Base-by-base conservation (phyloP, 2,113 vertebrate genomes). In the Circaetus gallicus region DNA sequence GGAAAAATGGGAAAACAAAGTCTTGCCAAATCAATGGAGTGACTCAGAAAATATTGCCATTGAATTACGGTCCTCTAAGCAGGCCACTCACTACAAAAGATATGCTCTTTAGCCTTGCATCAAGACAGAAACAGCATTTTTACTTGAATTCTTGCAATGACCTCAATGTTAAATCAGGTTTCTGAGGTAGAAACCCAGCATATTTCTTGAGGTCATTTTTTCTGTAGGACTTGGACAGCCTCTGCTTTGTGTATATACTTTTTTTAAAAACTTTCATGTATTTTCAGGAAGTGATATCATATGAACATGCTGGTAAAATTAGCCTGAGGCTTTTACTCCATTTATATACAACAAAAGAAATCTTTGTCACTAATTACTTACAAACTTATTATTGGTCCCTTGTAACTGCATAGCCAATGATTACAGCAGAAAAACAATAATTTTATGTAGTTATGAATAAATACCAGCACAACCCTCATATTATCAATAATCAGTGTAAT, bases 281-380 rank as follows among this genome's bases (percentile, higher is more conserved):
- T 95, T 97, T 97, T 97, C 90, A 95, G 96, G 96, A 97, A 97
- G 88, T 94, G 94, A 95, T 96, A 88, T 97, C 92, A 95, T 83
- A 90, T 25, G 88, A 93, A 95, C 89, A 67, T 91, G 79, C 93
- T 67, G 86, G 59, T 94, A 97, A 97, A 96, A 97, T 97, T 97
- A 97, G 94, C 92, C 95, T 47, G n/a, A 93, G 91, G 89, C 86
- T 94, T 97, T 96, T 65, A 88, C 65, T 96, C 92, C 74, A 40
- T 80, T 93, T 96, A 95, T 93, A 85, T 43, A 82, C 40, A 95
- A 96, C 95, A 97, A 95, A 96, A 97, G 93, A 96, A 97, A 97
- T 87, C 94, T 95, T 97, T 97, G 95, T 93, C 62, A 90, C 74
- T 95, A 97, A 97, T 86, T 96, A 94, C 61, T 93, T 83, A 52